Conservation (phyloP, 1,140 invertebrate species). For the Papilio polytes region DNA sequence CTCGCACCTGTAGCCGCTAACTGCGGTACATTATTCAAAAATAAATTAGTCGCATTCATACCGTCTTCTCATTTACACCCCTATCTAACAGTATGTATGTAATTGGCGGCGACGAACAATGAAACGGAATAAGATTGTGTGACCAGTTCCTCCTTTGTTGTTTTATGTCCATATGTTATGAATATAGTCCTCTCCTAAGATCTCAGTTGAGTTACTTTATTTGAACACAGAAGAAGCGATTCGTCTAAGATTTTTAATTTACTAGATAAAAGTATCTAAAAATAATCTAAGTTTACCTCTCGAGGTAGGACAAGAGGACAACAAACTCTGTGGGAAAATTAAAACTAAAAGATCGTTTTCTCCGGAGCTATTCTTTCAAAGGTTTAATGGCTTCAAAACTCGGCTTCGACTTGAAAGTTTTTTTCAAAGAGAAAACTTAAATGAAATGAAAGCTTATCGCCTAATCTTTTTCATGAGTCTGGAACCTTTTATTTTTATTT, state of each 20-base stretch:
- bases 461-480: slow-evolving; percentile 11
- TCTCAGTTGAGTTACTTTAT: no score
- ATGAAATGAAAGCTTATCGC: slow-evolving; percentile 13
- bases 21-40: no score
- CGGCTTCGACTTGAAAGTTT: not conserved
- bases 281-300: not conserved
- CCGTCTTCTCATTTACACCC: no score
- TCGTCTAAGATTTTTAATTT: not conserved
- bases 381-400: slow-evolving; percentile 21
- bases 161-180: no score
- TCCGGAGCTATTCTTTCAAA: not conserved
- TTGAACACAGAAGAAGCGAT: not conserved
- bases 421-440: slow-evolving; percentile 17
- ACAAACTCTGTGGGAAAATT: slow-evolving; percentile 5
- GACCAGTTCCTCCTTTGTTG: no score
- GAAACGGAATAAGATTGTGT: no score
- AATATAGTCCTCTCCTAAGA: no score
- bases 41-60: no score
- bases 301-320: not conserved
- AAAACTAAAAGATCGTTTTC: slow-evolving; percentile 18
- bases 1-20: no score
- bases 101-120: no score
- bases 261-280: not conserved
- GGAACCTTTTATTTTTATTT: not conserved
- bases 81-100: no score